Conservation (phyloP, 2,113 vertebrate genomes). For the Cygnus atratus region DNA sequence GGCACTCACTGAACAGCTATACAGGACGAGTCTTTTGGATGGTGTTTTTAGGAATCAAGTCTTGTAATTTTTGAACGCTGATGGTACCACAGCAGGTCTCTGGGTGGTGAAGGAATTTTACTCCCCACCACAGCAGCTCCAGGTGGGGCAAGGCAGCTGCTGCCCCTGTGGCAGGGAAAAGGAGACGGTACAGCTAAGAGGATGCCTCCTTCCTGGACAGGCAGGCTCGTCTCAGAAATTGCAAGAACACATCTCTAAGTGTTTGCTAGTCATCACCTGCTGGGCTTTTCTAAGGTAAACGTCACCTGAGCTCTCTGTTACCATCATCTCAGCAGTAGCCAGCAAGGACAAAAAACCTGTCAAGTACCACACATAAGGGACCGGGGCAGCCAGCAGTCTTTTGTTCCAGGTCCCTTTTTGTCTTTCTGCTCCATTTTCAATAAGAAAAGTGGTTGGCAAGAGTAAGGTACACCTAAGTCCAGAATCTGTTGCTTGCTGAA, state of each 20-base stretch:
- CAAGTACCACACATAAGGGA: neutral
- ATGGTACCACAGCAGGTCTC: neutral
- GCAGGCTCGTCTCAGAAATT: neutral
- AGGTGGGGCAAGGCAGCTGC: neutral
- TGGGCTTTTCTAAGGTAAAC: conserved; percentile 21
- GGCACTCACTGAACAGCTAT: neutral
- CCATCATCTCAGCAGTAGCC: conserved; percentile 25
- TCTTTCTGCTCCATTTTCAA: conserved; percentile 28
- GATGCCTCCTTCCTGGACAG: neutral
- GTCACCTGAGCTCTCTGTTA: conserved; percentile 34
- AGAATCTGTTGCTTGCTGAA: conserved; percentile 9
- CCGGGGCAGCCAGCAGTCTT: neutral
- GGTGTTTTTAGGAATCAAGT: neutral
- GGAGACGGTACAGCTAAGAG: neutral
- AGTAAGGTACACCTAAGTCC: neutral
- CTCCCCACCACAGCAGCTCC: neutral
- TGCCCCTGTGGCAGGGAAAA: neutral
- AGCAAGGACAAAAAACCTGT: neutral
- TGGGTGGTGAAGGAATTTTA: neutral
- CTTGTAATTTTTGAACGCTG: accelerated
- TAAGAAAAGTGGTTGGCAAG: conserved; percentile 28
- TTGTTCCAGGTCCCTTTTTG: conserved; percentile 24
- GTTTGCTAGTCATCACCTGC: neutral
- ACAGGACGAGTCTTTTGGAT: accelerated
- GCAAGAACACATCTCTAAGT: neutral